Base-by-base conservation (phyloP, 2,888 invertebrate genomes). In the Protonemura montana region DNA sequence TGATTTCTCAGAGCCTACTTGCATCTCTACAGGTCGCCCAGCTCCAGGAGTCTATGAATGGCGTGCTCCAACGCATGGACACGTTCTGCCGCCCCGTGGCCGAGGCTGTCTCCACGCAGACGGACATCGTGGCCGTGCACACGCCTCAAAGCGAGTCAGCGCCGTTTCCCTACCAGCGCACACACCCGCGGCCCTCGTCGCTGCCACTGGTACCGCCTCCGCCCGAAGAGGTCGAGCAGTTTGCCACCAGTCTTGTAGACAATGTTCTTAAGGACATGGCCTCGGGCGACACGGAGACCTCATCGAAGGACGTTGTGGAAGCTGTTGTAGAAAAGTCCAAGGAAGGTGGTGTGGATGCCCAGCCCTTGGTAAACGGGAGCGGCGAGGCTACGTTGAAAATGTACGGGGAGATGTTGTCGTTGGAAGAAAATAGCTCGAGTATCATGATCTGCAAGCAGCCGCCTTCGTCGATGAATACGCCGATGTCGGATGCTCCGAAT, bases 41-140 rank as follows among this genome's bases (percentile, higher is more conserved):
- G 89, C 90, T 97, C 35, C 97, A 96, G 90, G 94, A 94, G 87
- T 95, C 95, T 28, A 96, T 97, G 95, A 94, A 95, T 88, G 95
- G 96, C 89, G 95, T 97, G 88, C 92, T 96, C 88, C 94, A 94
- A 87, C 95, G 95, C 81, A 95, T 96, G 91, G 93, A 94, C 2
- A 91, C 92, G 88, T 93, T 93, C 42, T 86, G 85, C 26, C 86
- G 86, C 21, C 78, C 76, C 16, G 76, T 76, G 25, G 83, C 80
- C 77, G 83, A 80, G 16, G 85, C 88, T 3, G 89, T 88, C 7
- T 88, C 88, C 30, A 97, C 97, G 7, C 97, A 97, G 92, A 97
- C 97, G 0, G 97, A 97, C 92, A 95, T 97, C 88, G 93, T 94
- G 16, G 96, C 96, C 0, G 95, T 97, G 10, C 93, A 94, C 89